Evolutionary conservation across 2,113 vertebrate genomes (phyloP).

Genomic region (Neodontobutis hainanensis): DNA sequence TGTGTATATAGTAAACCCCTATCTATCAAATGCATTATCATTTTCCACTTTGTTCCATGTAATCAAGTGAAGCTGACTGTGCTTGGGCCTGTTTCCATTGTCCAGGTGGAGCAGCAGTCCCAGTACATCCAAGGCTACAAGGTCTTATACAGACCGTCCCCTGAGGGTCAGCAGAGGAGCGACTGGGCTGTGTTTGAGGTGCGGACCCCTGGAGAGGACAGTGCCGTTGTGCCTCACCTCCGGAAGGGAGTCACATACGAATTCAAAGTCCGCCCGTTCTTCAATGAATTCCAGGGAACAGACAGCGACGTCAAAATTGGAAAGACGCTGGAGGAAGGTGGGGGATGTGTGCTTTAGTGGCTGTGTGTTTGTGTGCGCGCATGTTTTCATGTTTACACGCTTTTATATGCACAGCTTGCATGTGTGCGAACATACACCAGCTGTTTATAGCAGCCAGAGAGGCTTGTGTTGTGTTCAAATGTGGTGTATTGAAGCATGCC

Average conservation of each 20-base stretch:
- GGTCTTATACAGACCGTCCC: constrained; percentile 89
- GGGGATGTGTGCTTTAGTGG: constrained; percentile 36
- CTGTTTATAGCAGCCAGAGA: constrained; percentile 62
- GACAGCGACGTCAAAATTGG: constrained; percentile 96
- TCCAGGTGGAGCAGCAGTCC: constrained; percentile 95
- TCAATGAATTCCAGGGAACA: constrained; percentile 98
- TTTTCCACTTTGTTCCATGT: constrained; percentile 23
- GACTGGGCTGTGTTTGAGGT: constrained; percentile 97
- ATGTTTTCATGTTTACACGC: constrained; percentile 60
- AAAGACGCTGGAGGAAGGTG: constrained; percentile 97
- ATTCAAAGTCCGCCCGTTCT: constrained; percentile 96
- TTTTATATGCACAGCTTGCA: constrained; percentile 56
- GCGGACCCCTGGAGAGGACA: constrained; percentile 89
- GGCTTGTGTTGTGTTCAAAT: constrained; percentile 52
- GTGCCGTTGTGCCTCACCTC: constrained; percentile 87
- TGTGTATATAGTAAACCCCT: too few relatives aligned
- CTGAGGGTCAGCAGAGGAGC: constrained; percentile 78
- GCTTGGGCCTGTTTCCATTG: constrained; percentile 21
- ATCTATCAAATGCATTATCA: neutral
- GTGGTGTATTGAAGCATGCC: constrained; percentile 53
- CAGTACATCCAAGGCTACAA: constrained; percentile 98
- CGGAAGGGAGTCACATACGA: constrained; percentile 94
- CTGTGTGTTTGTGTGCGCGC: constrained; percentile 41
- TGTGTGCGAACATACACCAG: constrained; percentile 58
- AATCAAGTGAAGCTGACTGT: constrained; percentile 42